Percentiles rank a stretch among this genome's conserved stretches.
Evolutionary conservation across 2,888 invertebrate genomes (phyloP).

Genomic region (Podabrus alpinus): DNA sequence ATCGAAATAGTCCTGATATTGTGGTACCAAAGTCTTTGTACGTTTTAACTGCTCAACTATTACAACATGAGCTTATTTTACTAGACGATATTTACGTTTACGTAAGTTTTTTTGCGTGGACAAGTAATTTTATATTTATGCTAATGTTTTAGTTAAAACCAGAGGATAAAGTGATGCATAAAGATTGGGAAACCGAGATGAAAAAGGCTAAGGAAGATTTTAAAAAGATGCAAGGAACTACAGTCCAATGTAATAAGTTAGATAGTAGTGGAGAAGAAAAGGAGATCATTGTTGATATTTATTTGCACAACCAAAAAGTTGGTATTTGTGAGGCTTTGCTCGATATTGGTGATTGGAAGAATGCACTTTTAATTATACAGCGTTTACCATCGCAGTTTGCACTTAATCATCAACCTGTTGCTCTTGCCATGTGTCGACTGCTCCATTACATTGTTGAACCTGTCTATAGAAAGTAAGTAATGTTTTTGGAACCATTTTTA

Average conservation of each 20-base stretch:
- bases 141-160: constrained; percentile 70
- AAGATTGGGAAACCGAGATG: constrained; percentile 81
- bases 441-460: constrained; percentile 86
- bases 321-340: constrained; percentile 89
- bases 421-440: constrained; percentile 76
- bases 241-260: constrained; percentile 80
- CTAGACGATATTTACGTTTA: constrained; percentile 89
- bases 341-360: constrained; percentile 88
- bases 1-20: constrained; percentile 67
- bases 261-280: constrained; percentile 72
- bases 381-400: constrained; percentile 81
- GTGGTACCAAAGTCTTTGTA: constrained; percentile 83
- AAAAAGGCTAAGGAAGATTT: constrained; percentile 85
- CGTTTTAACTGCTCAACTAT: constrained; percentile 84
- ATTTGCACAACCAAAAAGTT: constrained; percentile 85
- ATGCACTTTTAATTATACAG: constrained; percentile 78
- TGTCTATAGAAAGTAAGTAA: constrained; percentile 75
- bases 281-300: constrained; percentile 66
- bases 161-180: constrained; percentile 78
- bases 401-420: constrained; percentile 78
- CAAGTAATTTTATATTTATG: neutral
- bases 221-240: constrained; percentile 70
- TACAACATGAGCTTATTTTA: constrained; percentile 85
- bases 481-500: neutral
- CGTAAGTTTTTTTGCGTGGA: constrained; percentile 64